phyloP scores from a whole-genome alignment of 2,888 invertebrate genomes.

The Peribatodes rhomboidaria region DNA sequence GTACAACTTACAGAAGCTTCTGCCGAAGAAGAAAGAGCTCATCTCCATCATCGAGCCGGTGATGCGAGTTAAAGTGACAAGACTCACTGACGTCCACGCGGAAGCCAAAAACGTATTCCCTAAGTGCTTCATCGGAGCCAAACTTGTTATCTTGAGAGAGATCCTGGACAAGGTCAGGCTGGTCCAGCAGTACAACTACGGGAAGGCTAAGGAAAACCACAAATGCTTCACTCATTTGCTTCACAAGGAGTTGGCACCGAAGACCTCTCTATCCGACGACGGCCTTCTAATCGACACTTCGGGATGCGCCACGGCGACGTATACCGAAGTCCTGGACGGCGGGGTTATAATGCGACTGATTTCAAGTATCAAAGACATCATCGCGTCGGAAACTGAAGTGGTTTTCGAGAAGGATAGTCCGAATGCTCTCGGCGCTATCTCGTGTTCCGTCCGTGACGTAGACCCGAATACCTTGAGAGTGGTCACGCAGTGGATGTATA shows the following conservation, averaged over 20 bases:
- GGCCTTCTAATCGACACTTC: conserved; percentile 72
- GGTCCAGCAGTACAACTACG: conserved; percentile 77
- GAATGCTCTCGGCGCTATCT: conserved; percentile 66
- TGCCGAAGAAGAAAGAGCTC: conserved; percentile 76
- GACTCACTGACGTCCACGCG: conserved; percentile 72
- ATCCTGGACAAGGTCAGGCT: conserved; percentile 75
- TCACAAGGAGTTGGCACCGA: conserved; percentile 75
- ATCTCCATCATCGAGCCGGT: conserved; percentile 60
- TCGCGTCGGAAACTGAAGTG: conserved; percentile 78
- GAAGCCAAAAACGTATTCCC: conserved; percentile 80
- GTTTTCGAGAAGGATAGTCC: conserved; percentile 69
- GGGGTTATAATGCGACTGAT: conserved; percentile 71
- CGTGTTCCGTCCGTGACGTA: conserved; percentile 72
- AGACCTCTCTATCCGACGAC: conserved; percentile 56
- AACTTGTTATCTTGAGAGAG: conserved; percentile 69
- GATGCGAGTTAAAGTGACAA: conserved; percentile 59
- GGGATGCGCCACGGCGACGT: conserved; percentile 77
- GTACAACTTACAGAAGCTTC: conserved; percentile 68
- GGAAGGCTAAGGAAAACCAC: conserved; percentile 71
- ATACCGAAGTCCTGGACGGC: conserved; percentile 67
- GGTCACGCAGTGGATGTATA: conserved; percentile 77
- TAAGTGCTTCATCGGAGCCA: conserved; percentile 77
- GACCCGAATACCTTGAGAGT: conserved; percentile 72
- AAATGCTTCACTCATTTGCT: conserved; percentile 70
- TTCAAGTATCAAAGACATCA: conserved; percentile 75